phyloP scores from a whole-genome alignment of 2,888 invertebrate genomes.

The Cephus pulcher region DNA sequence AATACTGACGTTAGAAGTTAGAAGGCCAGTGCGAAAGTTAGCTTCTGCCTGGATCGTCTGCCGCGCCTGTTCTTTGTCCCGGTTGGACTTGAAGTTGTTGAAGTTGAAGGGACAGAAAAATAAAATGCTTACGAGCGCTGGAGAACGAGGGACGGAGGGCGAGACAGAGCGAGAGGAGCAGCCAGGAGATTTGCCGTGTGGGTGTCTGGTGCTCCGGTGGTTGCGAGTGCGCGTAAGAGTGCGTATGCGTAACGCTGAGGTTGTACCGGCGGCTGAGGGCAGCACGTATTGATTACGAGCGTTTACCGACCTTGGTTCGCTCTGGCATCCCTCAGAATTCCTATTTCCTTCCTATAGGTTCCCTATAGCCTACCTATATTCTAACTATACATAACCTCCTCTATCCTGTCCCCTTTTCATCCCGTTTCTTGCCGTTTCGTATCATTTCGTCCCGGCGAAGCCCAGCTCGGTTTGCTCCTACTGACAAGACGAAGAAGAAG shows the following conservation, averaged over 20 bases:
- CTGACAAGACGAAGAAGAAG: background rate
- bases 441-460: background rate
- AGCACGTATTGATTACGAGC: conserved; percentile 23
- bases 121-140: background rate
- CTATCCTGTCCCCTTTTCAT: background rate
- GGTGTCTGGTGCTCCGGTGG: background rate
- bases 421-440: background rate
- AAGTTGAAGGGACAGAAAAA: background rate
- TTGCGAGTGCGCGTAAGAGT: background rate
- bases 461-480: background rate
- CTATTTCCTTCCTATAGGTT: background rate
- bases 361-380: background rate
- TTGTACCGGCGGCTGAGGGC: conserved; percentile 11
- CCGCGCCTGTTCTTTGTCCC: background rate
- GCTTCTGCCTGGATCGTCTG: background rate
- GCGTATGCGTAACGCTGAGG: conserved; percentile 6
- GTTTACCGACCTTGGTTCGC: conserved; percentile 11
- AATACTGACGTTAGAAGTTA: background rate
- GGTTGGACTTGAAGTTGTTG: background rate
- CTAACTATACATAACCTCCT: background rate
- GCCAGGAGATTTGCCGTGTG: background rate
- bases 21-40: background rate
- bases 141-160: background rate
- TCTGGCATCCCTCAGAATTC: background rate
- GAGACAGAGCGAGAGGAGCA: background rate